Percentiles rank a stretch among this genome's conserved stretches.
Evolutionary conservation across 2,797 vertebrate species (phyloP).

Genomic region (Bovichtus diacanthus): DNA sequence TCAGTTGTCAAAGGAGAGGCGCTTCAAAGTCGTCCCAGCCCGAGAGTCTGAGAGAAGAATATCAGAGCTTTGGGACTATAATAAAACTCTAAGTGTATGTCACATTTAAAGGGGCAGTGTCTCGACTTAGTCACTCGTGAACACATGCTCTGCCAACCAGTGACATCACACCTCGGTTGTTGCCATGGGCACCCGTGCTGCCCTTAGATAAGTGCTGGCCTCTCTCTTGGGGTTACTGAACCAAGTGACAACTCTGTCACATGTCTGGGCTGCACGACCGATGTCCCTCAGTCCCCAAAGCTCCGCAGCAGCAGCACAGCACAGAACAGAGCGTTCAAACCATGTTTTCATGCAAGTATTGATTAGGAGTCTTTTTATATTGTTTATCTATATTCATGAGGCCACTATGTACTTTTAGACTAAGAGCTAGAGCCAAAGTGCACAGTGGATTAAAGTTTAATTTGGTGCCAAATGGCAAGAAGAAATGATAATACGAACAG

Average conservation of each 20-base stretch:
- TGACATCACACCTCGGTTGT: constrained; percentile 80
- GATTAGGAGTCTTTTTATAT: constrained; percentile 58
- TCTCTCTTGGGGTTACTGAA: constrained; percentile 60
- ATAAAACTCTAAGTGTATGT: constrained; percentile 61
- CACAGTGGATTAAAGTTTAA: constrained; percentile 68
- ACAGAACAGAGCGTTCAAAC: constrained; percentile 36
- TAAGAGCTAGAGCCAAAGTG: constrained; percentile 38
- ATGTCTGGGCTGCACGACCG: constrained; percentile 54
- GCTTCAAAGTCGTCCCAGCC: constrained; percentile 24
- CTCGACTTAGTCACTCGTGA: constrained; percentile 71
- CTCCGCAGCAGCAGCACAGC: neutral
- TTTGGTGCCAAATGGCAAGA: constrained; percentile 40
- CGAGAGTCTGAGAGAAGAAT: constrained; percentile 21
- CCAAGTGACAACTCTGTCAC: constrained; percentile 77
- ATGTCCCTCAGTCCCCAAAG: constrained; percentile 45
- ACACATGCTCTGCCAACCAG: constrained; percentile 75
- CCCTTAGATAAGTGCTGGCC: constrained; percentile 77
- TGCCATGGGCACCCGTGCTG: constrained; percentile 79
- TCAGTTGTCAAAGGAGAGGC: constrained; percentile 52
- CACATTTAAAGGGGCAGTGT: constrained; percentile 70
- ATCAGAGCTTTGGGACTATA: constrained; percentile 46
- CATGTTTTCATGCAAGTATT: constrained; percentile 59
- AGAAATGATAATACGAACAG: constrained; percentile 22
- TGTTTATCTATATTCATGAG: constrained; percentile 69
- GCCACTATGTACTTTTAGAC: constrained; percentile 39